A percentile compares a stretch with the other conserved stretches of the same genome.
phyloP scores from a whole-genome alignment of 2,888 invertebrate species.

The Himalopsyche kuldschensis region DNA sequence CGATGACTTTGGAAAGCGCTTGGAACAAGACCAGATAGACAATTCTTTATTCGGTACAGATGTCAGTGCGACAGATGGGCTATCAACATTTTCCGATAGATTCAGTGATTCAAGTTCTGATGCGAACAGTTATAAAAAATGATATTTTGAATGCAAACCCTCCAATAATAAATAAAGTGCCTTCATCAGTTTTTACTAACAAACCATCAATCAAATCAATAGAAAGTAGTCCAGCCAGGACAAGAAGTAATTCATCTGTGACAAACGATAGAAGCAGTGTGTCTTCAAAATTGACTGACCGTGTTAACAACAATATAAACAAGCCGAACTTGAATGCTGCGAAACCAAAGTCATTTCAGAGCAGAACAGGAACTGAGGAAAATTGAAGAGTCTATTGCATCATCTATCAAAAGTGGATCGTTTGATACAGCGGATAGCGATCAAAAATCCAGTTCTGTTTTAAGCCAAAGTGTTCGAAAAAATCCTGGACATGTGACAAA shows the following conservation, averaged over 20 bases:
- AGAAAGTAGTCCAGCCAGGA: background rate
- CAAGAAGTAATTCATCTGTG: background rate
- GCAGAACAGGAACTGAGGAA: background rate
- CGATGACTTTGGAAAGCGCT: slow-evolving; percentile 29
- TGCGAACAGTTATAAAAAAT: slow-evolving; percentile 15
- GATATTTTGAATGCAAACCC: slow-evolving; percentile 5
- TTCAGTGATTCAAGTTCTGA: slow-evolving; percentile 34
- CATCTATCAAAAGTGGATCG: slow-evolving; percentile 2
- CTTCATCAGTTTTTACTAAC: background rate
- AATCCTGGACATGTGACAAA: background rate
- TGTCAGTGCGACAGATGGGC: slow-evolving; percentile 17
- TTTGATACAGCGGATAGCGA: background rate
- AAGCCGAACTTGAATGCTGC: background rate
- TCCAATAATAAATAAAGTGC: background rate
- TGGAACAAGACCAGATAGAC: slow-evolving; percentile 18
- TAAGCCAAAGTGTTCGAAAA: background rate
- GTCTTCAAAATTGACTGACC: background rate
- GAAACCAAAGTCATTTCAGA: background rate
- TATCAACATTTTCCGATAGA: slow-evolving; percentile 31
- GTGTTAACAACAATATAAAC: background rate
- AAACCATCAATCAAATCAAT: background rate
- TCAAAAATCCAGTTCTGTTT: background rate
- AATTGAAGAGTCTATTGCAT: background rate
- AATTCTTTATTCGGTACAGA: slow-evolving; percentile 24
- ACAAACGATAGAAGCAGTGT: background rate